A percentile compares a stretch with the other conserved stretches of the same genome.
Conservation (phyloP, 2,113 vertebrate genomes). For the Ranitomeya imitator region DNA sequence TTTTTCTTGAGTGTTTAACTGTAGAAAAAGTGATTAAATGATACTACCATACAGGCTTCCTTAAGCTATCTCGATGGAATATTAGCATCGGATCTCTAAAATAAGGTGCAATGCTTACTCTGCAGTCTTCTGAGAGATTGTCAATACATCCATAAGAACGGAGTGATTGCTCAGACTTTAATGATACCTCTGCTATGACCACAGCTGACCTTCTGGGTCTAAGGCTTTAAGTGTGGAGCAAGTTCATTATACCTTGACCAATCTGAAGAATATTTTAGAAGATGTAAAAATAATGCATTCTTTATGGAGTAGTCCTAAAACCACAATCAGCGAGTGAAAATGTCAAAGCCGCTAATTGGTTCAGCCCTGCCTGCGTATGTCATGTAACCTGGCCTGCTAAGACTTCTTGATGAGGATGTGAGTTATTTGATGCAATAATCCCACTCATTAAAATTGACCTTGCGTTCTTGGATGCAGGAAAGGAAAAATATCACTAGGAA, state of each 20-base stretch:
- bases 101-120: neutral
- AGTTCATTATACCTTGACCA: slow-evolving; percentile 32
- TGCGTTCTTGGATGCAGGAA: slow-evolving; percentile 24
- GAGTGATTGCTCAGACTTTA: slow-evolving; percentile 6
- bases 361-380: neutral
- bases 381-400: slow-evolving; percentile 23
- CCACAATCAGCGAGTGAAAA: slow-evolving; percentile 36
- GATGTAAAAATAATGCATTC: slow-evolving; percentile 10
- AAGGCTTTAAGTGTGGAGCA: neutral
- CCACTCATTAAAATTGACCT: slow-evolving; percentile 48
- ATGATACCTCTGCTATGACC: neutral
- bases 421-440: slow-evolving; percentile 45
- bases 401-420: slow-evolving; percentile 36
- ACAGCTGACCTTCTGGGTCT: neutral
- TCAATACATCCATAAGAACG: slow-evolving; percentile 9
- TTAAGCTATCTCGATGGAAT: neutral
- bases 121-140: slow-evolving; percentile 4
- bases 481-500: slow-evolving; percentile 3
- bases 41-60: neutral
- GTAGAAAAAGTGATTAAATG: neutral
- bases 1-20: no score
- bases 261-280: slow-evolving; percentile 4
- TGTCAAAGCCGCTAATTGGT: slow-evolving; percentile 43
- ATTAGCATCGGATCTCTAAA: neutral
- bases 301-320: slow-evolving; percentile 7